Evolutionary conservation across 2,888 invertebrate species (phyloP), one percentile per base, ranked within the genome.

Genomic region (Itoplectis maculator): DNA sequence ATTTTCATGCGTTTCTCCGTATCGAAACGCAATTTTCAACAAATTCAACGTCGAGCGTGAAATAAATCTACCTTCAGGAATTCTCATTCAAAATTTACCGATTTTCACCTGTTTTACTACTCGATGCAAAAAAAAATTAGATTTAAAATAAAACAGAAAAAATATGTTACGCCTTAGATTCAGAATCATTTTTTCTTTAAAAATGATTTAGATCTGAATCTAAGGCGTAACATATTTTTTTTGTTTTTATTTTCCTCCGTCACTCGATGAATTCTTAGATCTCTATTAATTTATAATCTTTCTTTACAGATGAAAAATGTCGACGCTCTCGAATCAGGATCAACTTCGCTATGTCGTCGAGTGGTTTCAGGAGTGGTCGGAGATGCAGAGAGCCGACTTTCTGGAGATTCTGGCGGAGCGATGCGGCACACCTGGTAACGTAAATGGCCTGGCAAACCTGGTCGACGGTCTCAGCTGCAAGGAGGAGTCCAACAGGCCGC

Each of bases 301-400:
- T 47, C 45, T 37, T 45, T 63, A 9, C 74, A 91, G 89, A 86
- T 87, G 79, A 84, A 89, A 88, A 51, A 93, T 93, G 93, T 91
- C 92, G 42, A 90, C 92, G 83, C 91, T 94, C 70, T 94, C 94
- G 82, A 92, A 95, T 45, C 96, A 96, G 89, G 96, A 96, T 2
- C 97, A 98, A 93, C 94, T 97, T 88, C 94, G 96, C 75, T 98
- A 97, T 91, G 94, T 97, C 86, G 94, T 96, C 78, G 96, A 97
- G 91, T 98, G 98, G 98, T 98, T 98, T 90, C 95, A 95, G 89
- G 97, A 97, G 93, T 98, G 97, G 95, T 97, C 97, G 91, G 97
- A 97, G 90, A 94, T 97, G 92, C 97, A 98, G 91, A 94, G 96
- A 77, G 96, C 96, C 81, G 98, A 98, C 91, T 98, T 98, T 92